Evolutionary conservation across 2,888 invertebrate species (phyloP), one percentile per base, ranked within the genome.

Genomic region (Helleia helle): DNA sequence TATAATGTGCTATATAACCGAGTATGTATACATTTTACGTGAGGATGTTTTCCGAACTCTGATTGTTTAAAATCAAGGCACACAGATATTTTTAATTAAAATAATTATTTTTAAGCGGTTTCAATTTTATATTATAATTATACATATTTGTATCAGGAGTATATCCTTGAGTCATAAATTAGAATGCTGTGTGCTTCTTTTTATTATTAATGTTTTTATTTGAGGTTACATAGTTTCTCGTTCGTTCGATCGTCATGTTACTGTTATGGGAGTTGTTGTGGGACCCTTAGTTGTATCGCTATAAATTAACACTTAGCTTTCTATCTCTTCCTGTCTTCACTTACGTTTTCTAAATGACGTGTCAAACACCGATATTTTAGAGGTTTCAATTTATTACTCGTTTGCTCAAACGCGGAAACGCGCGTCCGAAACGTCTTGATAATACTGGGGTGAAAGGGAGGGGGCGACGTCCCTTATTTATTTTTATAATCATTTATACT

Each of bases 401-500:
- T 49, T 67, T 68, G 70, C 70, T 71, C 71, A 66, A 66, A 51
- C 30, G 50, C 27, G 40, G 18, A 28, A 27, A 46, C 40, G 47
- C 37, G 49, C 48, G 49, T 50, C 58, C 58, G 56, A 58, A 53
- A 60, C 54, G 63, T 58, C 57, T 55, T 48, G 52, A 42, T 37
- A 39, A 30, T 24, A 36, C 24, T 39, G 52, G 59, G 61, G 68
- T 60, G 59, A 60, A 54, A 66, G 71, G 70, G 66, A 62, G 68
- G 67, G 72, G 64, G 64, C 58, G 56, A 51, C 48, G 54, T 61
- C 74, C 73, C 77, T 71, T 80, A 80, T 81, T 81, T 83, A 80
- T 83, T 83, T 81, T 83, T 80, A 73, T 83, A 81, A 80, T 76
- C 79, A 71, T 80, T 80, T 77, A 77, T 80, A 77, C 71, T 68